phyloP scores from a whole-genome alignment of 2,113 vertebrate species.

The Cariama cristata region DNA sequence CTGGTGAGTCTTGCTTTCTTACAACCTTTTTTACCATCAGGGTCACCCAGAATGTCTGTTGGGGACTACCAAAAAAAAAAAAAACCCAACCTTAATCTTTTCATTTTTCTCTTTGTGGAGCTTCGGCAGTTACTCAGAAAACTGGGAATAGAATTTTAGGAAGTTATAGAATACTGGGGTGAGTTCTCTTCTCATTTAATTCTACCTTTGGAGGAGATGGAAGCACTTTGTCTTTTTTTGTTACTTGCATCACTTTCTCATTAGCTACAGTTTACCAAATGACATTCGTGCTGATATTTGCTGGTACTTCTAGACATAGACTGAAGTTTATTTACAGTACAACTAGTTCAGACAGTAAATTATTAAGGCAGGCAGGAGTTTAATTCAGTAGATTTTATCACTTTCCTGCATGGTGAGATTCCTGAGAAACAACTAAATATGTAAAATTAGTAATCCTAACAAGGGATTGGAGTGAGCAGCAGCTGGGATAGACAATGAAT shows the following conservation, averaged over 20 bases:
- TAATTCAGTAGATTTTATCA: background rate
- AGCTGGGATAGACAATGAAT: background rate
- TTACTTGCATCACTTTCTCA: background rate
- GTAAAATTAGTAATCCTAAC: background rate
- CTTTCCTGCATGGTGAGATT: background rate
- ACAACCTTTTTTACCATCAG: constrained; percentile 2
- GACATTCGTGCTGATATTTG: background rate
- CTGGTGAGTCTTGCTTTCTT: background rate
- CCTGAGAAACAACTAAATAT: background rate
- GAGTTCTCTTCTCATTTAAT: background rate
- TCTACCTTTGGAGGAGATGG: background rate
- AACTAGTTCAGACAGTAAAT: background rate
- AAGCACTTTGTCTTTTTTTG: background rate
- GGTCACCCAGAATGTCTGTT: constrained; percentile 2
- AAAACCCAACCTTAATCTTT: background rate
- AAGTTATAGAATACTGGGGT: background rate
- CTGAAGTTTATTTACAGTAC: background rate
- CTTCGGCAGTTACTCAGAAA: background rate
- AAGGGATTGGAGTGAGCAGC: background rate
- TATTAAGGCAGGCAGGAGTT: background rate
- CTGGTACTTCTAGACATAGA: background rate
- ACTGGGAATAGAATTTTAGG: background rate
- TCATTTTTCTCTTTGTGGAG: background rate
- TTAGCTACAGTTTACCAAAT: background rate
- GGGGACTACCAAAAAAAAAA: background rate